Evolutionary conservation across 2,888 invertebrate genomes (phyloP).

Genomic region (Arrhopalites spinosus): DNA sequence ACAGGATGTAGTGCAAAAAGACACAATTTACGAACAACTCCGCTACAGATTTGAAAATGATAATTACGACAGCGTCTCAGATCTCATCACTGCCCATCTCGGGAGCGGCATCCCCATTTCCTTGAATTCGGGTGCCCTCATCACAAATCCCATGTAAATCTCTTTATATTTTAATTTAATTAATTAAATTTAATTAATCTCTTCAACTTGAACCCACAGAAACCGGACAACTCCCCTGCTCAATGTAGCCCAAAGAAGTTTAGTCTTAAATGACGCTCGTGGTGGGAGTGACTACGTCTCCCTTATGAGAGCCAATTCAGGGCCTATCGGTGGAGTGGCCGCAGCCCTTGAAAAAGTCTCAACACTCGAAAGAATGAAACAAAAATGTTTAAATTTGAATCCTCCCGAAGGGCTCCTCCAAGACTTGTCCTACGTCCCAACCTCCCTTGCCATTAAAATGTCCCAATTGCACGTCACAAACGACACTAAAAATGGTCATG

Average conservation of each 20-base stretch:
- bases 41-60: constrained; percentile 95
- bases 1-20: constrained; percentile 81
- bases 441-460: not conserved
- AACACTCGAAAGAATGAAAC: constrained; percentile 47
- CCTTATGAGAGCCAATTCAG: constrained; percentile 36
- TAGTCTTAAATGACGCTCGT: constrained; percentile 15
- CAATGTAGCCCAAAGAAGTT: constrained; percentile 10
- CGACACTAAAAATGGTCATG: not conserved
- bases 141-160: constrained; percentile 75
- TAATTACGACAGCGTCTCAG: constrained; percentile 89
- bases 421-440: constrained; percentile 47
- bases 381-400: constrained; percentile 47
- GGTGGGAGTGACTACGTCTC: constrained; percentile 47
- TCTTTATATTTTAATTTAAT: not conserved
- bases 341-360: constrained; percentile 46
- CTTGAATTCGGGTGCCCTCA: constrained; percentile 83
- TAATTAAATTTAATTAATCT: not conserved
- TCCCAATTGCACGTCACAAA: not conserved
- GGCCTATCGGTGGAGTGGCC: constrained; percentile 40
- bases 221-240: constrained; percentile 35
- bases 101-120: constrained; percentile 89
- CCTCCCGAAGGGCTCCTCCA: constrained; percentile 47
- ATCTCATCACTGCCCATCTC: constrained; percentile 90
- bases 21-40: constrained; percentile 87
- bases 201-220: constrained; percentile 1